These are phyloP conservation scores for Solea solea DNA, from an alignment of 2,113 vertebrate species.

Conservation along the genomic window DNA sequence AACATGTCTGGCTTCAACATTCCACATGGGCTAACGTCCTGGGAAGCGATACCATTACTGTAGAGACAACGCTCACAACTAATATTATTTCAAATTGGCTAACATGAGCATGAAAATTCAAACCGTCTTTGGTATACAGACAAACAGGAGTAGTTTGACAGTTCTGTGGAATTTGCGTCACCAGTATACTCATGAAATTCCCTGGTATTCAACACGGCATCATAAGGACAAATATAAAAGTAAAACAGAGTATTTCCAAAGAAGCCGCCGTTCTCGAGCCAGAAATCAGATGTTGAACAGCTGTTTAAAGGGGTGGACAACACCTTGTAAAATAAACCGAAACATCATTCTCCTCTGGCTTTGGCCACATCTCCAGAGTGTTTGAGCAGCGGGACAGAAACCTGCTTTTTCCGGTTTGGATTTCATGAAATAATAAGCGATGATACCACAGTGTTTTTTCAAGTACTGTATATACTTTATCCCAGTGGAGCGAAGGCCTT, in stretches of 20 bases:
- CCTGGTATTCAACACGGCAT: constrained; percentile 2
- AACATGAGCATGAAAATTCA: no score
- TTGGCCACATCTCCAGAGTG: constrained; percentile 34
- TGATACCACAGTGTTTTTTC: constrained; percentile 42
- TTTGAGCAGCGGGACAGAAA: constrained; percentile 34
- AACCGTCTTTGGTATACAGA: no score
- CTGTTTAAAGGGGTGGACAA: constrained; percentile 15
- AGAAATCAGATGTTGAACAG: constrained; percentile 44
- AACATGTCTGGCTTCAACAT: background rate
- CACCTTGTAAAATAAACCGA: constrained; percentile 37
- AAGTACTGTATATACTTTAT: constrained; percentile 25
- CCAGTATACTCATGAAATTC: background rate
- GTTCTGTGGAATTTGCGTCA: constrained; percentile 10
- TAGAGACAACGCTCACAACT: background rate
- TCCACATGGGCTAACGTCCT: background rate
- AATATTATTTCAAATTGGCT: background rate
- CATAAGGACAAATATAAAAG: background rate
- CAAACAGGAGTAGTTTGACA: constrained; percentile 14
- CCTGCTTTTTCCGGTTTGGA: constrained; percentile 33
- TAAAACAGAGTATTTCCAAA: constrained; percentile 2
- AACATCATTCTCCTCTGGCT: constrained; percentile 38
- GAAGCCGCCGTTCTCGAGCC: constrained; percentile 18
- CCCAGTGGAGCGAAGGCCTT: constrained; percentile 31
- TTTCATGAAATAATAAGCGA: constrained; percentile 59
- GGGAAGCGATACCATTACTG: background rate